Percentiles rank a stretch among this genome's conserved stretches.
phyloP scores from a whole-genome alignment of 2,113 vertebrate genomes.

The Steatornis caripensis region DNA sequence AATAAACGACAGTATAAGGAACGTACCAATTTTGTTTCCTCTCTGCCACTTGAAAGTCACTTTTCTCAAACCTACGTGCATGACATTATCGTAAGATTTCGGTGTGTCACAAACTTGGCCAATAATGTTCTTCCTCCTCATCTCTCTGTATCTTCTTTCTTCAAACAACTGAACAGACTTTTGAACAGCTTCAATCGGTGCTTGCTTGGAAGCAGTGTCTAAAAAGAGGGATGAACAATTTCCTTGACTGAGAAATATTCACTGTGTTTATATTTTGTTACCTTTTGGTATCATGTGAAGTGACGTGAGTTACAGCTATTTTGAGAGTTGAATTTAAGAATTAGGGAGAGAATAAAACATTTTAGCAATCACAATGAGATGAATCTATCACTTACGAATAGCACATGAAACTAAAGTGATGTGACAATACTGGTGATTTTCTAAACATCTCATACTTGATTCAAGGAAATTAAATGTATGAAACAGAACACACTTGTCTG shows the following conservation, averaged over 20 bases:
- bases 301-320: background rate
- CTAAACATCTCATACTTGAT: background rate
- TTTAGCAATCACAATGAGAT: background rate
- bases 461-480: background rate
- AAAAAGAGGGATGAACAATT: background rate
- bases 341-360: background rate
- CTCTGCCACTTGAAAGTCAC: conserved; percentile 99
- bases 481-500: background rate
- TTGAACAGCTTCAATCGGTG: conserved; percentile 89
- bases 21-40: conserved; percentile 97
- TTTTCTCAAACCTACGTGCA: conserved; percentile 97
- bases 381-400: background rate
- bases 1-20: background rate
- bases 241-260: background rate
- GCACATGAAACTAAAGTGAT: background rate
- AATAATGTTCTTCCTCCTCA: conserved; percentile 95
- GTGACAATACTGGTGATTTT: background rate
- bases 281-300: background rate
- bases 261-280: background rate
- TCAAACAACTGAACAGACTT: conserved; percentile 89
- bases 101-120: conserved; percentile 97
- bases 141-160: conserved; percentile 86
- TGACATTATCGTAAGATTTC: conserved; percentile 94
- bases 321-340: background rate
- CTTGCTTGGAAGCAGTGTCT: conserved; percentile 86